Evolutionary conservation across 2,888 invertebrate genomes (phyloP), one percentile per base, ranked within the genome.

Genomic region (Endotricha flammealis): DNA sequence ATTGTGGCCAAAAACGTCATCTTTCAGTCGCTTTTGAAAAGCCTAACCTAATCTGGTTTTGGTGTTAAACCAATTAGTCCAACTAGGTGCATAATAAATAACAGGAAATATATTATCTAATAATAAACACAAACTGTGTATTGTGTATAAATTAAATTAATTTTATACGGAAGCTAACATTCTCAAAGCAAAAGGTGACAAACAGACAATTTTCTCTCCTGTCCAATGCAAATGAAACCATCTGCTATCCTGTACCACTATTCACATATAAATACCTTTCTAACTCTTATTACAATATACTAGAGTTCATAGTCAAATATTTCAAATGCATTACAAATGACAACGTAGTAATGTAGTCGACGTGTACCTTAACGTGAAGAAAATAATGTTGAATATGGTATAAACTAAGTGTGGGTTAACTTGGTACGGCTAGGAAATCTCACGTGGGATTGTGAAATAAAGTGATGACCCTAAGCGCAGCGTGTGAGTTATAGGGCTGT

Each of bases 181-280:
- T 24, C 14, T 7, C 53, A 53, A 50, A 51, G 56, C 53, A n/a
- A 54, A 65, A 72, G 68, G 69, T 74, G 71, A 66, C 67, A 72
- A 67, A 66, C 65, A 67, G 63, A 64, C 70, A 69, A 70, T 72
- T 64, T 72, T 68, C 68, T 60, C 64, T 65, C 67, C 64, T 71
- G 71, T 69, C 71, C 67, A 48, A 72, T 74, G 74, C 68, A 75
- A 76, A 75, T 72, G 71, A 72, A 66, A 56, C 60, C 65, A 69
- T 69, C 66, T 70, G 64, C 53, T 56, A 50, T 53, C 47, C 53
- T 44, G 44, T 31, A 12, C 5, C 3, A 12, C 0, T 38, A 37
- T 48, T 31, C 41, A 1, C 2, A 6, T 22, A 37, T 32, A 16
- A 1, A 23, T 37, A 25, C 40, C 38, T 37, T 46, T 64, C 47